Base-by-base conservation (phyloP, 1,140 invertebrate genomes). In the Alviniconcha marisindica region DNA sequence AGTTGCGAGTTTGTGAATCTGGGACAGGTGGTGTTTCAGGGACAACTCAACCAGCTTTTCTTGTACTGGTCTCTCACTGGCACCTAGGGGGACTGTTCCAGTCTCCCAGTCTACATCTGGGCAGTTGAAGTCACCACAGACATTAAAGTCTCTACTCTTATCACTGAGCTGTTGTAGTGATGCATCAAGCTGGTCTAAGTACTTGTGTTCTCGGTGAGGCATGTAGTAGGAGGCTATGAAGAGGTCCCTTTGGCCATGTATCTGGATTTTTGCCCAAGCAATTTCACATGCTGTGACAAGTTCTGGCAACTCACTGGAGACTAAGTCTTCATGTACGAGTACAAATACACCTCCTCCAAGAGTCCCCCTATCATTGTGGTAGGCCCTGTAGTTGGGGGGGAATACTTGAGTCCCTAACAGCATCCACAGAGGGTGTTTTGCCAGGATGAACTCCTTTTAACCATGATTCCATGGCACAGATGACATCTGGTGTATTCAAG, bases 321-420 rank as follows among this genome's bases (percentile, higher is more conserved):
- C 44, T 2, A 86, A 28, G 63, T 83, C 78, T 51, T 85, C 60
- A n/a, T 83, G 66, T 10, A 83, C 76, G 21, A 85, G 82, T 7
- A 83, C 44, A 81, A 85, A 85, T 7, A 84, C 82, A 36, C 82
- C 85, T 69, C 85, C 85, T 5, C 85, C 77, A n/a, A 86, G 51
- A n/a, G 78, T 81, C 15, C 85, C 79, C 73, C 85, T 83, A 33
- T 86, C 79, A 28, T 48, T 48, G 5, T 18, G 5, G 44, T 48
- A 48, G 18, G 44, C 7, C 44, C 44, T 51, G 48, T 51, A 51
- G 48, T 51, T 51, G 7, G 48, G 48, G 21, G 48, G 48, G 48
- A 51, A 51, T 21, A 51, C 48, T 21, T 51, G 10, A 12, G 10
- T 7, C 7, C 7, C 10, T 21, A 51, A 51, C 48, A 12, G 48